Evolutionary conservation across 2,113 vertebrate species (phyloP), one percentile per base, ranked within the genome.

Genomic region (Toxotes jaculatrix): DNA sequence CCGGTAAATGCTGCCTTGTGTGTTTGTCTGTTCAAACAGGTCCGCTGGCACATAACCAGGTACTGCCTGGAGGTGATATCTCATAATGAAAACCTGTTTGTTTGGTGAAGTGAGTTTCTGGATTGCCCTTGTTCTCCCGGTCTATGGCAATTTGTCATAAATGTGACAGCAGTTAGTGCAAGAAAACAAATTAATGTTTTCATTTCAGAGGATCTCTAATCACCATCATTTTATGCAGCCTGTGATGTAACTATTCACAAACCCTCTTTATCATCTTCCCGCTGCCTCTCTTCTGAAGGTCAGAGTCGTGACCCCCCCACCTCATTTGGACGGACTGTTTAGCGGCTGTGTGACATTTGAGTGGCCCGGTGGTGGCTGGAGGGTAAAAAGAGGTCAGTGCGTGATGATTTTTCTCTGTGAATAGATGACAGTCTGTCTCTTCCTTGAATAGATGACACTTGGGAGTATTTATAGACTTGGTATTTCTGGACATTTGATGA

Each of bases 401-500:
- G 23, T 83, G 85, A 89, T 85, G 74, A 23, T 78, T 85, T 77
- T 55, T 42, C 73, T 56, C 45, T 31, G 31, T 82, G 66, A 82
- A 69, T 59, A 57, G 38, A 65, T 57, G 74, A 66, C 74, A 63
- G 72, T 47, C 56, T 53, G 27, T 74, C 34, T 86, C 76, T 65
- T 65, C 78, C 55, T 61, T 42, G 45, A 84, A 82, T 78, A 76
- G 85, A 86, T 76, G 77, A 85, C 87, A 62, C 65, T 60, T 0
- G 2, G 4, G 31, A 47, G 61, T 91, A 92, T 92, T 91, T 84
- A 82, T 92, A 90, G 86, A 64, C 31, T 1, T 59, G 13, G 49
- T 87, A 83, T 92, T 90, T 89, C 47, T 68, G 60, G 79, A 80
- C 63, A 83, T 64, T 61, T 83, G 80, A 78, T 79, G 74, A 81